These are phyloP conservation scores for Myoxocephalus aenaeus DNA, from an alignment of 2,797 vertebrate genomes.

Conservation along the genomic window DNA sequence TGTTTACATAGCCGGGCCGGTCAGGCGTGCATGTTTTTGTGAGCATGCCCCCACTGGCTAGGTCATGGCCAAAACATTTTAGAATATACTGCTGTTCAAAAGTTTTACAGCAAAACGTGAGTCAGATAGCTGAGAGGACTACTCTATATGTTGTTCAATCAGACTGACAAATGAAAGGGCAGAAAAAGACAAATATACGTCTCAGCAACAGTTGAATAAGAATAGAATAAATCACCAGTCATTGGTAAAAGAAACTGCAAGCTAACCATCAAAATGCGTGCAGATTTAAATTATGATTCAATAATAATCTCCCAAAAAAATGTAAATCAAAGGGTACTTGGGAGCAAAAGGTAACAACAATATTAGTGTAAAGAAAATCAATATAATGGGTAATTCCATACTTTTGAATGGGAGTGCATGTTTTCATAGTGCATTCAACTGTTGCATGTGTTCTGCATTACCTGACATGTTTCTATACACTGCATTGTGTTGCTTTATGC, in stretches of 20 bases:
- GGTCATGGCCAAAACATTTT: no score
- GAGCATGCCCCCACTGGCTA: no score
- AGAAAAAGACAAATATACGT: constrained; percentile 1
- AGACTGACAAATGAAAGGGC: constrained; percentile 13
- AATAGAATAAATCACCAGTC: not conserved
- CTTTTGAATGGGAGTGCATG: not conserved
- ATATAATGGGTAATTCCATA: not conserved
- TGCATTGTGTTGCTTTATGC: constrained; percentile 23
- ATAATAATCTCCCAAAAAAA: not conserved
- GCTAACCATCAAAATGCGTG: not conserved
- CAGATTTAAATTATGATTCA: not conserved
- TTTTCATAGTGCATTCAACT: not conserved
- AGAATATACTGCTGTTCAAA: no score
- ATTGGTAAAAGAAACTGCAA: constrained; percentile 2
- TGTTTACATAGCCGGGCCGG: no score
- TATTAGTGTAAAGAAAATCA: not conserved
- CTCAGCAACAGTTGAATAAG: not conserved
- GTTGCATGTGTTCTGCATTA: constrained; percentile 13
- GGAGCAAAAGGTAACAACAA: not conserved
- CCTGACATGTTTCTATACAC: constrained; percentile 1
- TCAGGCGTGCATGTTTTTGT: no score
- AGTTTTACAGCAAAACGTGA: no score
- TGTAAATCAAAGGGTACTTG: not conserved
- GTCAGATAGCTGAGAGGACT: no score
- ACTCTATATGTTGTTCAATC: not conserved